Percentiles rank a stretch among this genome's conserved stretches.
These are phyloP conservation scores for Cynocephalus volans DNA, from an alignment of 2,113 vertebrate genomes.

Conservation along the genomic window DNA sequence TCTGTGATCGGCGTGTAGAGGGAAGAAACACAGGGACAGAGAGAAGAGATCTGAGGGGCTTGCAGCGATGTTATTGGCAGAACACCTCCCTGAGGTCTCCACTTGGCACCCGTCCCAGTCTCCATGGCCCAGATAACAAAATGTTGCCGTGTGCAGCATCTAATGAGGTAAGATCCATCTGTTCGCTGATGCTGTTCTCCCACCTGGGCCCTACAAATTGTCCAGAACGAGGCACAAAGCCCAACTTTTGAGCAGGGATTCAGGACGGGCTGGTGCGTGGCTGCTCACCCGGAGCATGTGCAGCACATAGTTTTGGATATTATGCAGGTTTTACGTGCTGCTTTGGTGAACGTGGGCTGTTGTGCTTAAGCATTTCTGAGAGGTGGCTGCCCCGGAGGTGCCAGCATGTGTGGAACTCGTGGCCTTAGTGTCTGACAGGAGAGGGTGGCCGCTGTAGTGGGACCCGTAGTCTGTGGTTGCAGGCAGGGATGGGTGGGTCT, in stretches of 20 bases:
- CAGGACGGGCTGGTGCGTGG: not conserved
- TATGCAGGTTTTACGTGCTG: not conserved
- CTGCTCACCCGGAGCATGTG: accelerated
- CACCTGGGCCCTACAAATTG: not conserved
- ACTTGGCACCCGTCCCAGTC: not conserved
- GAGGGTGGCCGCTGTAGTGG: accelerated
- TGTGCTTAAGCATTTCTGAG: not conserved
- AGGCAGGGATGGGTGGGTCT: not conserved
- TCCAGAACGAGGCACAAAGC: not conserved
- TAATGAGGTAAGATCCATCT: not conserved
- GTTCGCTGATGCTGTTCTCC: not conserved
- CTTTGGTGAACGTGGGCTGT: not conserved
- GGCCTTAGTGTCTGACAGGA: not conserved
- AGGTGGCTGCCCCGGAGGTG: not conserved
- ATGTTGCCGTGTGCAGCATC: not conserved
- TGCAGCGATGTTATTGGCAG: accelerated
- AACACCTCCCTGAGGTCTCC: not conserved
- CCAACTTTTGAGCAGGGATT: accelerated
- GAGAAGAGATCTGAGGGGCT: not conserved
- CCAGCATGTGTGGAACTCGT: accelerated
- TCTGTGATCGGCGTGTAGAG: not conserved
- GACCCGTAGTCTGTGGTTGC: accelerated
- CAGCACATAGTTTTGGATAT: accelerated
- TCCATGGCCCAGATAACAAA: not conserved
- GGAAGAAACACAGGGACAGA: not conserved